A percentile compares a stretch with the other conserved stretches of the same genome.
These are phyloP conservation scores for Drosophila subobscura DNA, from an alignment of 1,140 invertebrate species.

Conservation along the genomic window DNA sequence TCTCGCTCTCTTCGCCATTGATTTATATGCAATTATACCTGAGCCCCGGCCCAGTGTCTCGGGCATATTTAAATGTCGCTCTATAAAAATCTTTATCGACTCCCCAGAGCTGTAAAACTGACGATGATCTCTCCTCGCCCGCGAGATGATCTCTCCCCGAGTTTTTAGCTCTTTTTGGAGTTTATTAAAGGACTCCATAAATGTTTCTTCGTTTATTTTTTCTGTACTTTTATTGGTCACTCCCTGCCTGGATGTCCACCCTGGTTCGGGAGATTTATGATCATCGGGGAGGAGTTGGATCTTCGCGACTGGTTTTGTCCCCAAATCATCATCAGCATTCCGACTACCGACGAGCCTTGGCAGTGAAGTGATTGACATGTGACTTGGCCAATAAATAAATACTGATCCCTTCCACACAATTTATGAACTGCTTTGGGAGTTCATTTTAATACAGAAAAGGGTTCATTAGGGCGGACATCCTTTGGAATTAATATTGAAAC, in stretches of 20 bases:
- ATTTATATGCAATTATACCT: constrained; percentile 69
- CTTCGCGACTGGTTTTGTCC: constrained; percentile 17
- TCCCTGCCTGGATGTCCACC: neutral
- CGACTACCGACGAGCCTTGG: constrained; percentile 15
- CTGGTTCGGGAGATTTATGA: constrained; percentile 39
- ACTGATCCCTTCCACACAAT: neutral
- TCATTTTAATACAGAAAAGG: neutral
- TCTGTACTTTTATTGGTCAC: constrained; percentile 32
- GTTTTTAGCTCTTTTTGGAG: constrained; percentile 16
- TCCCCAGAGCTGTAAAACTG: constrained; percentile 36
- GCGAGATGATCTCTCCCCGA: neutral
- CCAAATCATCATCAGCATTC: constrained; percentile 36
- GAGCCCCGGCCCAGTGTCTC: constrained; percentile 16
- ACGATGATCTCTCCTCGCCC: constrained; percentile 21
- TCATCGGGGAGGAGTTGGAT: neutral
- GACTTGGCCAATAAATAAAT: constrained; percentile 8
- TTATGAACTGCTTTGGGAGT: constrained; percentile 4
- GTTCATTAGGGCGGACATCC: neutral
- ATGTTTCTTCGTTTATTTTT: constrained; percentile 30
- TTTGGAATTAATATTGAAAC: neutral
- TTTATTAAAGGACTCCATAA: constrained; percentile 77
- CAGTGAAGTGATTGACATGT: constrained; percentile 33
- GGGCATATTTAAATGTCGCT: constrained; percentile 64
- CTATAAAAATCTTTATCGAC: constrained; percentile 69
- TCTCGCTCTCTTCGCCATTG: constrained; percentile 41